Evolutionary conservation across 1,140 invertebrate species (phyloP).

Genomic region (Papilio helenus): DNA sequence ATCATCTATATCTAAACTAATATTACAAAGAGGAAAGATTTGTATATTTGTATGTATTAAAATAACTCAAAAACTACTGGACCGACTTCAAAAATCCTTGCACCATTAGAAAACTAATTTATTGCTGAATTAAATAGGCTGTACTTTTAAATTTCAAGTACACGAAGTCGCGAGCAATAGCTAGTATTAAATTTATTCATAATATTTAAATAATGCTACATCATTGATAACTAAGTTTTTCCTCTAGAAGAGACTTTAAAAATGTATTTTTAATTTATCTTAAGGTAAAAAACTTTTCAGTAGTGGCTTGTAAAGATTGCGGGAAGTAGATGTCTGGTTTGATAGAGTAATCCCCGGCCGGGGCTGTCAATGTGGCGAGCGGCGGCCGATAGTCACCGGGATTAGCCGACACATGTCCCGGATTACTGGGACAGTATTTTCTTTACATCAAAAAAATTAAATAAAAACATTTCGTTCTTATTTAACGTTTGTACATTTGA

Average conservation of each 20-base stretch:
- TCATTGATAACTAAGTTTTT: neutral
- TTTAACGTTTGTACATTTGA: neutral
- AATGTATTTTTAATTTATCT: neutral
- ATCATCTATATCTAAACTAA: too few relatives aligned
- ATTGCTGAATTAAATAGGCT: too few relatives aligned
- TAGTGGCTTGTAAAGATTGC: neutral
- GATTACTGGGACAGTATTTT: constrained; percentile 43
- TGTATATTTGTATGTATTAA: too few relatives aligned
- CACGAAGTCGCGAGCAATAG: too few relatives aligned
- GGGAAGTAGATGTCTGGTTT: constrained; percentile 34
- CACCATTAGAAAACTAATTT: too few relatives aligned
- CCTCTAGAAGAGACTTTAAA: neutral
- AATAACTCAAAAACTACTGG: too few relatives aligned
- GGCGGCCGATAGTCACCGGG: constrained; percentile 46
- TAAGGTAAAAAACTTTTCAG: neutral
- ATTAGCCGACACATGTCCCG: constrained; percentile 55
- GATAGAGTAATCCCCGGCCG: constrained; percentile 47
- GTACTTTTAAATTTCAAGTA: too few relatives aligned
- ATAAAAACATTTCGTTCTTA: constrained; percentile 21
- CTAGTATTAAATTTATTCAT: too few relatives aligned
- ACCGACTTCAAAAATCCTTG: too few relatives aligned
- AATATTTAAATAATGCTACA: neutral
- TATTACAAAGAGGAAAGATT: too few relatives aligned
- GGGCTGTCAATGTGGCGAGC: constrained; percentile 54
- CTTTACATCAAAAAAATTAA: constrained; percentile 36